These are phyloP conservation scores for Mastomys natalensis DNA, from an alignment of 2,113 vertebrate species.

Conservation along the genomic window DNA sequence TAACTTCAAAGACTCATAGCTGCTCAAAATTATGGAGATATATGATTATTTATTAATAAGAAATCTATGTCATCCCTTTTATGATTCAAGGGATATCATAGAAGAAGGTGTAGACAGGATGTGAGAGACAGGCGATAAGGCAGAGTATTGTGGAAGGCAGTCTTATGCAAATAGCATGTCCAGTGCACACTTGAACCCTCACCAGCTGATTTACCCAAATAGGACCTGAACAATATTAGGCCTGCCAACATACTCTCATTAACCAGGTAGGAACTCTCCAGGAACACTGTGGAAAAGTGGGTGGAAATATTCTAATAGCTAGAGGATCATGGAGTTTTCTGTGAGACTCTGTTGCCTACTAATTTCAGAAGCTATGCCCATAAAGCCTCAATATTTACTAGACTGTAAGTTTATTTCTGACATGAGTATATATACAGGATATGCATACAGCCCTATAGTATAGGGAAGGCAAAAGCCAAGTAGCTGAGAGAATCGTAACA, in stretches of 20 bases:
- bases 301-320: not conserved
- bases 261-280: not conserved
- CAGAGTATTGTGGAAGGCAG: not conserved
- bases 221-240: not conserved
- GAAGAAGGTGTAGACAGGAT: not conserved
- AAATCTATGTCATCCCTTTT: not conserved
- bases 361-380: not conserved
- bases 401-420: not conserved
- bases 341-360: not conserved
- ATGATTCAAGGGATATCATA: no score
- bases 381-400: not conserved
- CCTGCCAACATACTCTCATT: not conserved
- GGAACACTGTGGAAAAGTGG: not conserved
- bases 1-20: not conserved
- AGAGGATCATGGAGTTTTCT: not conserved
- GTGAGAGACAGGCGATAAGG: not conserved
- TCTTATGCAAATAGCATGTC: not conserved
- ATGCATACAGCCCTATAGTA: not conserved
- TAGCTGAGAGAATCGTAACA: not conserved
- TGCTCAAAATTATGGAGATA: not conserved
- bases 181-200: not conserved
- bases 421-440: not conserved
- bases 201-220: not conserved
- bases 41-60: not conserved
- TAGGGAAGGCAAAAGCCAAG: not conserved